Evolutionary conservation across 2,888 invertebrate species (phyloP), one percentile per base, ranked within the genome.

Genomic region (Agrotis ipsilon): DNA sequence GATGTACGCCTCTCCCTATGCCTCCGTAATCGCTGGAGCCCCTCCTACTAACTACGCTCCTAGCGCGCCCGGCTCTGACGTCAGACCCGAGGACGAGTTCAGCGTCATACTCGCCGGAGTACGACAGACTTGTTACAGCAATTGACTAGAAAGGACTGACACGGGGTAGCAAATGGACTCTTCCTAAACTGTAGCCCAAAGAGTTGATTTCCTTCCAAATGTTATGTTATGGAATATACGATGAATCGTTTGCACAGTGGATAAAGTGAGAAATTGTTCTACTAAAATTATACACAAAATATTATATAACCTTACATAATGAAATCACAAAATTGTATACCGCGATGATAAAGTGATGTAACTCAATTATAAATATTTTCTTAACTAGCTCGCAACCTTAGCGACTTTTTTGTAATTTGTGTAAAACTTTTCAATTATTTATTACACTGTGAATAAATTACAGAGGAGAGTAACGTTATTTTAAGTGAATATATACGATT

Each of bases 91-190:
- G 81, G 98, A 98, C 80, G 98, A 98, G 90, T 98, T 98, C 94
- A 98, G 98, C 96, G 98, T 98, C 86, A 98, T 98, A 87, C 96
- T 98, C 78, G 98, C 98, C 6, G 98, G 98, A 78, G 98, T 98
- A 60, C 96, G 98, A 81, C 98, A 98, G 92, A 98, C 98, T 52
- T 98, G 98, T 91, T 98, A 98, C 94, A 98, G 98, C 96, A 98
- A 97, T 92, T 97, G 94, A 96, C 93, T 92, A 87, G 82, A 86
- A 72, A 86, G 88, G 81, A 90, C 87, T 87, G 87, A 89, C 65
- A 82, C 84, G 87, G 87, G 82, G 82, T 89, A 89, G 87, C 75
- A 84, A 85, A 87, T 85, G 87, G 87, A 90, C 86, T 85, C 87
- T 90, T 92, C 90, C 90, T 90, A 84, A 88, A 78, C 87, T 90